Base-by-base conservation (phyloP, 2,113 vertebrate genomes). In the Cyanistes caeruleus region DNA sequence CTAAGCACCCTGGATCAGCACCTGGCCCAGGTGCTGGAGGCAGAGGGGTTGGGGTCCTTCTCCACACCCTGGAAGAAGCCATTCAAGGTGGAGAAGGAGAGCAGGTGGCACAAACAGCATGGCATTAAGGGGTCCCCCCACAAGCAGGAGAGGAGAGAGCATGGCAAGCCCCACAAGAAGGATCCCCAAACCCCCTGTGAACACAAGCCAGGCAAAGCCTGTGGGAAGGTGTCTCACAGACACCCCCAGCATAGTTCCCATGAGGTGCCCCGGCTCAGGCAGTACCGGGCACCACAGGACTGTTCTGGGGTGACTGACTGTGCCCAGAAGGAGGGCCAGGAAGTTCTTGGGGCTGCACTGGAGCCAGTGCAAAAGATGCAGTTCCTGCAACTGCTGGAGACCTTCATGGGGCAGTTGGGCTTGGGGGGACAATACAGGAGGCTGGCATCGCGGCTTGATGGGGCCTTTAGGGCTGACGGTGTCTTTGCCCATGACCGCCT, bases 401-500 rank as follows among this genome's bases (percentile, higher is more conserved):
- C 68, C 0, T 99, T 99, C 95, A 96, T 99, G 62, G 87, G 67
- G 5, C 97, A 96, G 87, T 56, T 97, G 80, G 97, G 97, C 62
- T 98, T 97, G 97, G 97, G 83, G 27, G 58, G 3, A 3, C 97
- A 98, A 19, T 80, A 91, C 0, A 3, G 13, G 17, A 97, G 98
- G 84, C 94, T 99, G 31, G 82, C 70, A 6, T 51, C 95, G 1
- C 97, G 83, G 0, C 89, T 98, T 6, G 65, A 89, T 0, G 97
- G 98, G 7, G 99, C 97, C 92, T 99, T 99, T 22, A 91, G 94
- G 4, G 95, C 98, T 1, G 93, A 98, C 0, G 98, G 98, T 1
- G 3, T 98, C 65, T 99, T 99, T 35, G 95, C 97, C 46, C 99
- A 99, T 0, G 97, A 99, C 84, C 98, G 97, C 74, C 97, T 98